Percentiles rank a stretch among this genome's conserved stretches.
These are phyloP conservation scores for Paedocypris micromegethes DNA, from an alignment of 2,797 vertebrate species.

Conservation along the genomic window DNA sequence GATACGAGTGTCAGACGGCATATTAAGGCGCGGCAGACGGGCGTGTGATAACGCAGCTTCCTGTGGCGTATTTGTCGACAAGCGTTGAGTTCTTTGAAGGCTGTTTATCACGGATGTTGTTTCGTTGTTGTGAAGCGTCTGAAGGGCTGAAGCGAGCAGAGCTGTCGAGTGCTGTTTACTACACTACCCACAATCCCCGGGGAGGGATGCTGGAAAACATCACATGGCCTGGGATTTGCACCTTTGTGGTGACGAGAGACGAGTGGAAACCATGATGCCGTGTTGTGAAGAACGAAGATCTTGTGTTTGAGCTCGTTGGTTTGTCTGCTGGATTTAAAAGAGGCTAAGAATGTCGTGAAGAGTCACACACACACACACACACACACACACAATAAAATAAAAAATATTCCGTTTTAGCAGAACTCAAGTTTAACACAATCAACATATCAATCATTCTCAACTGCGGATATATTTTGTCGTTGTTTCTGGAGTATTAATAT, in stretches of 20 bases:
- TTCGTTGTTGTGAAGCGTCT: slow-evolving; percentile 47
- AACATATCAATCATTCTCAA: too few species aligned
- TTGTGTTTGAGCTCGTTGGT: slow-evolving; percentile 20
- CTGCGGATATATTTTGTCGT: too few species aligned
- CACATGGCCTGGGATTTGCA: slow-evolving; percentile 50
- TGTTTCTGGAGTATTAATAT: too few species aligned
- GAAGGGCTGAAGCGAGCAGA: slow-evolving; percentile 43
- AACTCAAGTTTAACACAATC: too few species aligned
- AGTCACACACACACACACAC: too few species aligned
- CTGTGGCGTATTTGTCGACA: slow-evolving; percentile 41
- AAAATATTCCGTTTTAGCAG: too few species aligned
- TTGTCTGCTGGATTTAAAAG: background rate
- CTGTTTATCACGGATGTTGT: slow-evolving; percentile 55
- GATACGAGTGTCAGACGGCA: background rate
- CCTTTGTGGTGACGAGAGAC: slow-evolving; percentile 33
- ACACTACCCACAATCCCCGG: slow-evolving; percentile 53
- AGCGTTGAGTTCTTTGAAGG: slow-evolving; percentile 46
- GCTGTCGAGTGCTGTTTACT: slow-evolving; percentile 65
- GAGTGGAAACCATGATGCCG: background rate
- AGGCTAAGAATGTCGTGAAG: background rate
- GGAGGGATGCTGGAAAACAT: slow-evolving; percentile 61
- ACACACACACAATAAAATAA: too few species aligned
- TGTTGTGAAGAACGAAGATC: slow-evolving; percentile 23
- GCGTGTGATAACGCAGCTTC: background rate
- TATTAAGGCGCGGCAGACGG: slow-evolving; percentile 15